A percentile compares a stretch with the other conserved stretches of the same genome.
These are phyloP conservation scores for Clostera curtula DNA, from an alignment of 2,888 invertebrate genomes.

Conservation along the genomic window DNA sequence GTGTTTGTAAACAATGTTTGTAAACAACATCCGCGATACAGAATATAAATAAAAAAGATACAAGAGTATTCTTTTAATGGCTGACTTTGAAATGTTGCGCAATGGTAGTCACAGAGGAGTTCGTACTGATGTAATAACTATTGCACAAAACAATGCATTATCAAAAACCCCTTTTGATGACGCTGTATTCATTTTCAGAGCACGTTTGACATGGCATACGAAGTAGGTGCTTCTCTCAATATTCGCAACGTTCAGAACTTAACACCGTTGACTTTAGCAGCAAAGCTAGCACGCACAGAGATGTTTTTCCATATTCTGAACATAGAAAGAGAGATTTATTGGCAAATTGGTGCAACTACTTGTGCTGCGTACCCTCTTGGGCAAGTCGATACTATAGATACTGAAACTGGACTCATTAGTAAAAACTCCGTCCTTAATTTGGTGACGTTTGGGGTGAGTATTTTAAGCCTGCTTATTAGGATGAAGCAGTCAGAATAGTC, in stretches of 20 bases:
- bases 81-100: too few relatives aligned
- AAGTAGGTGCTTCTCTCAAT: constrained; percentile 92
- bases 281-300: constrained; percentile 93
- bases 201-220: constrained; percentile 96
- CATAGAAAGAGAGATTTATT: constrained; percentile 96
- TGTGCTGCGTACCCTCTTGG: constrained; percentile 97
- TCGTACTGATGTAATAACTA: too few relatives aligned
- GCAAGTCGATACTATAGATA: constrained; percentile 96
- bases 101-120: too few relatives aligned
- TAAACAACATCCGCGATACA: too few relatives aligned
- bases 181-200: constrained; percentile 63
- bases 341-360: constrained; percentile 97
- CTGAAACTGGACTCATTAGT: constrained; percentile 92
- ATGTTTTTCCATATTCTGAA: constrained; percentile 98
- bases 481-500: too few relatives aligned
- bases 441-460: constrained; percentile 94
- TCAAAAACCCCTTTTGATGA: too few relatives aligned
- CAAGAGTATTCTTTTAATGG: too few relatives aligned
- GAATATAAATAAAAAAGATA: too few relatives aligned
- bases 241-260: constrained; percentile 90
- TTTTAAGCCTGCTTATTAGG: too few relatives aligned
- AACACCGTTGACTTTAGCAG: constrained; percentile 94
- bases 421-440: constrained; percentile 96
- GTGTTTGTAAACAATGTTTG: too few relatives aligned
- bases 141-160: too few relatives aligned